Evolutionary conservation across 2,797 vertebrate species (phyloP).

Genomic region (Graptemys geographica): DNA sequence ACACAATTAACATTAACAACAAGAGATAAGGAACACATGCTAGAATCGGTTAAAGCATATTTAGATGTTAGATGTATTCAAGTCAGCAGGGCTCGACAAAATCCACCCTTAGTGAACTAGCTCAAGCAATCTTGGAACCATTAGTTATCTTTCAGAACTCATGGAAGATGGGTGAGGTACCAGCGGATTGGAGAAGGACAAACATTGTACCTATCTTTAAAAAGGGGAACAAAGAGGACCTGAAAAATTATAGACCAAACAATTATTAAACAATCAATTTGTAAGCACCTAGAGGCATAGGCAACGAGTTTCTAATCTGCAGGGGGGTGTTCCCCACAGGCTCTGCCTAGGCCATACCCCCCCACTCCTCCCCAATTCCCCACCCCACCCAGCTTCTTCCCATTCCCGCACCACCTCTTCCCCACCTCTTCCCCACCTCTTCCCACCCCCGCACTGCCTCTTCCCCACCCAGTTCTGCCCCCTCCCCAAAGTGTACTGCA

Average conservation of each 20-base stretch:
- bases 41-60: neutral
- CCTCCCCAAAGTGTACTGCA: no score
- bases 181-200: neutral
- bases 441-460: accelerated
- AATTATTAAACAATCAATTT: no score
- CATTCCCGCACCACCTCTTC: no score
- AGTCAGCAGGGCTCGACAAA: neutral
- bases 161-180: neutral
- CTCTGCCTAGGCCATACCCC: no score
- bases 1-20: neutral
- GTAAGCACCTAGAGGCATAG: no score
- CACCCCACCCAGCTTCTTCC: no score
- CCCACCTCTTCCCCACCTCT: neutral
- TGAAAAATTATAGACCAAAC: no score
- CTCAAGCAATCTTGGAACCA: neutral
- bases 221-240: no score
- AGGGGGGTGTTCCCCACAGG: no score
- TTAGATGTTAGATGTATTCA: neutral
- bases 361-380: no score
- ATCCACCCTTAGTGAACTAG: neutral
- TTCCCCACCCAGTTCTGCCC: no score
- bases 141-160: neutral
- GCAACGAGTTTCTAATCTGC: no score
- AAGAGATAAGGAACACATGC: neutral
- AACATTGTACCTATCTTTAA: neutral